Percentiles rank a stretch among this genome's conserved stretches.
Evolutionary conservation across 1,140 invertebrate species (phyloP).

Genomic region (Drosophila grimshawi): DNA sequence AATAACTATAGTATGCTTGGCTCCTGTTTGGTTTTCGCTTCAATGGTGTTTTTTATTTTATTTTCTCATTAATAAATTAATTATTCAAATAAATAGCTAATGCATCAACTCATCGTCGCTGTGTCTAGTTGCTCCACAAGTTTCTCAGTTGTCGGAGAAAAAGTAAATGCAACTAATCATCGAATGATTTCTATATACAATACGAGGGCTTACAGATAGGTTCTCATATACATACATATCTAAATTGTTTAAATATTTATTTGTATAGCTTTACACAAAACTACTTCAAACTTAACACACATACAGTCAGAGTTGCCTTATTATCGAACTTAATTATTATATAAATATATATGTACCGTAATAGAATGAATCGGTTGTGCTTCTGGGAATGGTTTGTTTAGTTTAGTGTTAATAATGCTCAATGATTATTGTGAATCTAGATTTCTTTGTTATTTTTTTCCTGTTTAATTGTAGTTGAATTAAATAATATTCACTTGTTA

Average conservation of each 20-base stretch:
- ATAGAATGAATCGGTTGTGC: conserved; percentile 35
- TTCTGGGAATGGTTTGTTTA: conserved; percentile 15
- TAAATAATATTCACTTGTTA: conserved; percentile 12
- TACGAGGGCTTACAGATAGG: not conserved
- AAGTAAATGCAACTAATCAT: not conserved
- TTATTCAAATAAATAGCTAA: conserved; percentile 1
- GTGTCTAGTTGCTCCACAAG: not conserved
- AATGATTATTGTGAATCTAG: conserved; percentile 12
- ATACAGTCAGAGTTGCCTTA: conserved; percentile 62
- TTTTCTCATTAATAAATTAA: conserved; percentile 13
- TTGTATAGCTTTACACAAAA: conserved; percentile 40
- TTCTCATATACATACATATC: conserved; percentile 13
- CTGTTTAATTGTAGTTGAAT: conserved; percentile 8
- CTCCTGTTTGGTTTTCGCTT: conserved; percentile 45
- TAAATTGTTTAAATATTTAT: conserved; percentile 21
- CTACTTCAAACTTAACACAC: conserved; percentile 68
- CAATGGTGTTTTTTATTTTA: conserved; percentile 16
- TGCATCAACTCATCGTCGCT: not conserved
- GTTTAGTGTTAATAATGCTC: conserved; percentile 13
- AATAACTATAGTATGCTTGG: conserved; percentile 29
- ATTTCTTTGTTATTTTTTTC: not conserved
- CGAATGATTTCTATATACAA: conserved; percentile 29
- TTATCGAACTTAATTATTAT: conserved; percentile 32
- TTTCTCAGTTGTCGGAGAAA: not conserved
- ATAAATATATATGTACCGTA: conserved; percentile 6